Conservation (phyloP, 1,140 invertebrate genomes). For the Drosophila oshimai region DNA sequence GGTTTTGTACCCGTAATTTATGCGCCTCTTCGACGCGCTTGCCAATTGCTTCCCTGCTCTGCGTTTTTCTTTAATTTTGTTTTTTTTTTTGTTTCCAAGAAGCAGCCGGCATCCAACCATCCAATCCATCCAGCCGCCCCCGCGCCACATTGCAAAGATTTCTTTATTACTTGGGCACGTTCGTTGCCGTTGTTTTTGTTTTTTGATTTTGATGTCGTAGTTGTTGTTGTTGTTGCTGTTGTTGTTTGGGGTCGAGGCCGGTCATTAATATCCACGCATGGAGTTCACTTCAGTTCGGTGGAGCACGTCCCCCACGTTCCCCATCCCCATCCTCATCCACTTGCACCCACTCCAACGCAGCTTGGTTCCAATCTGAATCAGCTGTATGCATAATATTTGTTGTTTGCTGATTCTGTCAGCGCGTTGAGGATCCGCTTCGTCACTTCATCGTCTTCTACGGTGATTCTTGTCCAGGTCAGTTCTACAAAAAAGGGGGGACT, state of each 20-base stretch:
- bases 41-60: constrained; percentile 59
- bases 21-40: constrained; percentile 75
- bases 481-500: neutral
- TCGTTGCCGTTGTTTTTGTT: constrained; percentile 43
- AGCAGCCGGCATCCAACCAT: constrained; percentile 32
- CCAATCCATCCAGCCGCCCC: constrained; percentile 47
- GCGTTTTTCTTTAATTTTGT: constrained; percentile 6
- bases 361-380: constrained; percentile 61
- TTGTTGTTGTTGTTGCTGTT: constrained; percentile 6
- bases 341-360: constrained; percentile 9
- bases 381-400: constrained; percentile 75
- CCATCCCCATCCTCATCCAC: neutral
- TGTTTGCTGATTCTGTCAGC: constrained; percentile 69
- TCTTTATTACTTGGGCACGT: constrained; percentile 81
- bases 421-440: constrained; percentile 70
- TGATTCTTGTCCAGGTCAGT: constrained; percentile 54
- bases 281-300: constrained; percentile 50
- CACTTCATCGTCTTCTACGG: constrained; percentile 31
- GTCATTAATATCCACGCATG: constrained; percentile 78
- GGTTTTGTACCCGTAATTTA: constrained; percentile 59
- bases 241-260: constrained; percentile 74
- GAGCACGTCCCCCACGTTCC: neutral
- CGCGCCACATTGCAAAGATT: constrained; percentile 66
- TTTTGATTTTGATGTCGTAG: constrained; percentile 1
- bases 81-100: constrained; percentile 48